Conservation (phyloP, 1,140 invertebrate species). For the Leptinotarsa defecta region DNA sequence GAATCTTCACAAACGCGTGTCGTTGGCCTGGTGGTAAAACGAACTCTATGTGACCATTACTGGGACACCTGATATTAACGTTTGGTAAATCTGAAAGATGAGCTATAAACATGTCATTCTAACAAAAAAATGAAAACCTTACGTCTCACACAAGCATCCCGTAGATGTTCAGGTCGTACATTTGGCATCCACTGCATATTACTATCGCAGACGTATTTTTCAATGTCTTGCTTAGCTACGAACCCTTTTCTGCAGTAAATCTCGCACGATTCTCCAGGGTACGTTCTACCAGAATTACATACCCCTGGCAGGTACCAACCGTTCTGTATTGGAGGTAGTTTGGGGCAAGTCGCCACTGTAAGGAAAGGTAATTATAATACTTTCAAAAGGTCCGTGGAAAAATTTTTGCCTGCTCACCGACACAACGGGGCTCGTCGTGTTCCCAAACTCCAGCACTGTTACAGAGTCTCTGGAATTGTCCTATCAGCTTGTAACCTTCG, state of each 20-base stretch:
- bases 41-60: slow-evolving; percentile 60
- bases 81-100: slow-evolving; percentile 40
- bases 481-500: slow-evolving; percentile 60
- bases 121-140: neutral
- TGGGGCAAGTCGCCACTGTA: slow-evolving; percentile 55
- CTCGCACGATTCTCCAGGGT: slow-evolving; percentile 55
- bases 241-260: slow-evolving; percentile 57
- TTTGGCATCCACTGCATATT: slow-evolving; percentile 51
- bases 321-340: slow-evolving; percentile 53
- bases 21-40: slow-evolving; percentile 61
- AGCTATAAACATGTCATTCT: neutral
- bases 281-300: slow-evolving; percentile 56
- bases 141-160: slow-evolving; percentile 43
- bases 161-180: slow-evolving; percentile 32
- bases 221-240: slow-evolving; percentile 37
- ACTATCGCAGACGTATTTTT: slow-evolving; percentile 40
- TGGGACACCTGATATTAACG: slow-evolving; percentile 69
- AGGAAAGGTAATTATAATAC: neutral
- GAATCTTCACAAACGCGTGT: slow-evolving; percentile 63
- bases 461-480: slow-evolving; percentile 59
- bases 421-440: slow-evolving; percentile 57
- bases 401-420: slow-evolving; percentile 54
- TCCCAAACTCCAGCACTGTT: slow-evolving; percentile 61
- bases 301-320: slow-evolving; percentile 57
- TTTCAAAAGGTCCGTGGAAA: neutral